Evolutionary conservation across 1,140 invertebrate genomes (phyloP).

Genomic region (Schlechtendalia chinensis): DNA sequence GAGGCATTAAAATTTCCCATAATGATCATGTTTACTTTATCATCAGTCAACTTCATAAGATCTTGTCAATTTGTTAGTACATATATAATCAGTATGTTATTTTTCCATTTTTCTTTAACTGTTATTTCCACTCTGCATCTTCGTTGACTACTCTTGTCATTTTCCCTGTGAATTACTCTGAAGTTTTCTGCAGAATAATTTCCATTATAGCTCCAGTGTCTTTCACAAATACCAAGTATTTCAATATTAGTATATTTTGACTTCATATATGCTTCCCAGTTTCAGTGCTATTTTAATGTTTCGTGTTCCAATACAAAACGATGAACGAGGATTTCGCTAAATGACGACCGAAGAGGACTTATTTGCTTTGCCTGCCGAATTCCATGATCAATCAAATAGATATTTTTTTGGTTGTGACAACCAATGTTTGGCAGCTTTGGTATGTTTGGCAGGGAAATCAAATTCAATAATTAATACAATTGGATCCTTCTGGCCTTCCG

Average conservation of each 20-base stretch:
- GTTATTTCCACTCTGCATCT: slow-evolving; percentile 45
- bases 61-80: slow-evolving; percentile 50
- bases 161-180: slow-evolving; percentile 35
- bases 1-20: slow-evolving; percentile 55
- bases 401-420: neutral
- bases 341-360: neutral
- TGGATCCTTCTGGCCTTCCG: neutral
- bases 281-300: neutral
- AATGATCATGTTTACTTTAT: slow-evolving; percentile 47
- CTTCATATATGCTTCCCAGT: neutral
- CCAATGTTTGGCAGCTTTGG: too few relatives aligned
- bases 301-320: neutral
- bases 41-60: slow-evolving; percentile 50
- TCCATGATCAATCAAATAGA: slow-evolving; percentile 10
- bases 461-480: slow-evolving; percentile 5
- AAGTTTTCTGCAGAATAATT: neutral
- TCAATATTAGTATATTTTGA: slow-evolving; percentile 49
- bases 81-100: slow-evolving; percentile 6
- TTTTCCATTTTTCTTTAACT: slow-evolving; percentile 22
- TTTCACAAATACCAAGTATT: slow-evolving; percentile 51
- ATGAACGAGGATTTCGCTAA: neutral
- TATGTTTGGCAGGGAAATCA: neutral
- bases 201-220: slow-evolving; percentile 42
- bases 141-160: slow-evolving; percentile 34
- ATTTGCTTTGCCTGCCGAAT: neutral